Percentiles rank a stretch among this genome's conserved stretches.
phyloP scores from a whole-genome alignment of 2,113 vertebrate genomes.

The Sphyrna mokarran region DNA sequence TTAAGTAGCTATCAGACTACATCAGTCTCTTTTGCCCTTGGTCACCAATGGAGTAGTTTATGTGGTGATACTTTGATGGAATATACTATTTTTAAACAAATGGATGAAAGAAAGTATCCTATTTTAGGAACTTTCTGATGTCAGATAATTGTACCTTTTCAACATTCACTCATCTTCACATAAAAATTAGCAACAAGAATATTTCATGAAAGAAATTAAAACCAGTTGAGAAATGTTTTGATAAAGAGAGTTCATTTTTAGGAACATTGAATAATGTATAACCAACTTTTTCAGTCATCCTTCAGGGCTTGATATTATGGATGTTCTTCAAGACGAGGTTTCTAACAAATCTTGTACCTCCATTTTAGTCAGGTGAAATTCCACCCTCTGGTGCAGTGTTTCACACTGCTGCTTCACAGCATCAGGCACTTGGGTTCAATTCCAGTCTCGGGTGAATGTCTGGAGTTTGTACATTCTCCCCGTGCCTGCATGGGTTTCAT shows the following conservation, averaged over 20 bases:
- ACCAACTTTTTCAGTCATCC: background rate
- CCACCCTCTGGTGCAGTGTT: background rate
- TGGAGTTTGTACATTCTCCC: no score
- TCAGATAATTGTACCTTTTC: background rate
- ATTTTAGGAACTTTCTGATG: background rate
- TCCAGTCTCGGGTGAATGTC: no score
- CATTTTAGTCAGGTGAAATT: background rate
- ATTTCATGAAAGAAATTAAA: background rate
- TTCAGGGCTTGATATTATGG: background rate
- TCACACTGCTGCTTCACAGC: no score
- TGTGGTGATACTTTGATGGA: background rate
- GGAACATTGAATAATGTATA: background rate
- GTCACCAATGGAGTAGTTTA: background rate
- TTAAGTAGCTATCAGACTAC: background rate
- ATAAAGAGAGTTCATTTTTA: background rate
- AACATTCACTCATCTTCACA: background rate
- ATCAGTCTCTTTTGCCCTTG: background rate
- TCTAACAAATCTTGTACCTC: background rate
- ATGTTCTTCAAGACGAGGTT: background rate
- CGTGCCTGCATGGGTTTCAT: no score
- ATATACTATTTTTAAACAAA: background rate
- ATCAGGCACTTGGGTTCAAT: no score
- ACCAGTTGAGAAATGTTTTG: background rate
- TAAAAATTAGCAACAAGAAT: background rate
- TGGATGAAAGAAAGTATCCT: background rate